A percentile compares a stretch with the other conserved stretches of the same genome.
These are phyloP conservation scores for Meriones psammophilus DNA, from an alignment of 2,797 vertebrate genomes.

Conservation along the genomic window DNA sequence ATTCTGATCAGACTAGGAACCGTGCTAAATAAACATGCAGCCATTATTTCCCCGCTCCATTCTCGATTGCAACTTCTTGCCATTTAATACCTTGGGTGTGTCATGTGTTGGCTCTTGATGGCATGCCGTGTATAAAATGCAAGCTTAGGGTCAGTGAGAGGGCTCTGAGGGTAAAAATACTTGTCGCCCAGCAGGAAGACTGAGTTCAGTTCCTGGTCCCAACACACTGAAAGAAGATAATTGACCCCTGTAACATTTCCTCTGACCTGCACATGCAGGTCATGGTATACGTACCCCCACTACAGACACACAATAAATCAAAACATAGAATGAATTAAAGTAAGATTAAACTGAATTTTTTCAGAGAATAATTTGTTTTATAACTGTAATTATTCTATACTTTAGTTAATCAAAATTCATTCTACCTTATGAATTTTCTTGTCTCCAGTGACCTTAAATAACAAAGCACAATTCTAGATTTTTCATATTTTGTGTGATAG, in stretches of 20 bases:
- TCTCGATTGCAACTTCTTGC: constrained; percentile 70
- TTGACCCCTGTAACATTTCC: background rate
- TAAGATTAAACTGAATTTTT: constrained; percentile 63
- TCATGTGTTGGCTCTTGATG: constrained; percentile 62
- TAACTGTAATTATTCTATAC: constrained; percentile 47
- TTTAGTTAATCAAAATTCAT: constrained; percentile 18
- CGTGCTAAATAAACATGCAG: constrained; percentile 69
- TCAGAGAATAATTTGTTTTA: constrained; percentile 40
- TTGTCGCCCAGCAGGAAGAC: background rate
- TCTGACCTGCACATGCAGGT: background rate
- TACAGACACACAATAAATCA: background rate
- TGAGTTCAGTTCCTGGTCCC: background rate
- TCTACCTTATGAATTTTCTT: constrained; percentile 35
- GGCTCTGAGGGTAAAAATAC: background rate
- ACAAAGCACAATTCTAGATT: constrained; percentile 3
- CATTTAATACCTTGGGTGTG: constrained; percentile 73
- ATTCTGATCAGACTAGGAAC: constrained; percentile 72
- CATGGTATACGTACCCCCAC: too few species aligned
- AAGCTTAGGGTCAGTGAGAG: background rate
- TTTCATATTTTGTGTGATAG: constrained; percentile 33
- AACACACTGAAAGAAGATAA: background rate
- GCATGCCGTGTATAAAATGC: background rate
- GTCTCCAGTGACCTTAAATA: constrained; percentile 5
- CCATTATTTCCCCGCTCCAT: constrained; percentile 66
- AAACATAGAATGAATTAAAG: background rate